phyloP scores from a whole-genome alignment of 2,113 vertebrate species.

The Lichenostomus cassidix region DNA sequence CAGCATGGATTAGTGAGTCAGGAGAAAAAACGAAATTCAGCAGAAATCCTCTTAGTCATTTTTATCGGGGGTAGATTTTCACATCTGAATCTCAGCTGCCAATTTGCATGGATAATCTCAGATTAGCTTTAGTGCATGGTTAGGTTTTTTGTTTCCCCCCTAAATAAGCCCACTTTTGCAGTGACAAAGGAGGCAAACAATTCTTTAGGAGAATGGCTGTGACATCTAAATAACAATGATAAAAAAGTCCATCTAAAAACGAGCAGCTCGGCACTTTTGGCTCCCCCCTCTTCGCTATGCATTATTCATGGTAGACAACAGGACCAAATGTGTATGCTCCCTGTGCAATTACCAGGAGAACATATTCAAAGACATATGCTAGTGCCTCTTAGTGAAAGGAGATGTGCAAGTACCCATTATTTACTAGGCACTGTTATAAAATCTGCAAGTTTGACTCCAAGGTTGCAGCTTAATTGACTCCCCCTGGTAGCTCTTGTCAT shows the following conservation, averaged over 20 bases:
- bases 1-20: neutral
- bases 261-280: constrained; percentile 11
- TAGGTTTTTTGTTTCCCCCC: neutral
- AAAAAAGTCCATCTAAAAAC: constrained; percentile 52
- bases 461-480: constrained; percentile 59
- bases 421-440: constrained; percentile 64
- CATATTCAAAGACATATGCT: constrained; percentile 67
- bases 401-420: constrained; percentile 64
- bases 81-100: constrained; percentile 26
- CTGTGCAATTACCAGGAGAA: constrained; percentile 60
- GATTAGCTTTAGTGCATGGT: neutral
- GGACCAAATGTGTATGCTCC: constrained; percentile 51
- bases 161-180: neutral
- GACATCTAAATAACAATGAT: constrained; percentile 55
- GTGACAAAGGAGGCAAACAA: neutral
- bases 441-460: constrained; percentile 68
- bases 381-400: constrained; percentile 66
- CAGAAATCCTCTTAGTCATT: constrained; percentile 42
- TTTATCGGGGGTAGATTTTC: constrained; percentile 18
- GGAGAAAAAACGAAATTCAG: constrained; percentile 9
- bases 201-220: constrained; percentile 11
- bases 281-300: constrained; percentile 14
- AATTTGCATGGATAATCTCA: constrained; percentile 41
- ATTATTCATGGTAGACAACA: constrained; percentile 66
- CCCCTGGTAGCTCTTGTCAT: constrained; percentile 53